These are phyloP conservation scores for Ischnura elegans DNA, from an alignment of 2,888 invertebrate genomes.

Conservation along the genomic window DNA sequence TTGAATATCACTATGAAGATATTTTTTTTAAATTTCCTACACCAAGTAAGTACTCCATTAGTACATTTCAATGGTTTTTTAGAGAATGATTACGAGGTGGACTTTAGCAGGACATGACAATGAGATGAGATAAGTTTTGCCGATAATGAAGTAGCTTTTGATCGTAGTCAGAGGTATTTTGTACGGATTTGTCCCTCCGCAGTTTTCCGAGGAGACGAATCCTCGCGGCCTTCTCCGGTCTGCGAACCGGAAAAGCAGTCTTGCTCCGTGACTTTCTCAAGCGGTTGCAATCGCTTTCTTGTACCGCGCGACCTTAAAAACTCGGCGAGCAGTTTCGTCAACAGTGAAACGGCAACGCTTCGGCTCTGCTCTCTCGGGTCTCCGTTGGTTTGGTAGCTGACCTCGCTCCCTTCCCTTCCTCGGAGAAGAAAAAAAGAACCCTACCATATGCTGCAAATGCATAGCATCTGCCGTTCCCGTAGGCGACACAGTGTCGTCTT, in stretches of 20 bases:
- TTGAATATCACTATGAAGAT: too few species aligned
- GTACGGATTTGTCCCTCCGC: not conserved
- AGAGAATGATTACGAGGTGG: too few species aligned
- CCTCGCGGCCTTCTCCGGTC: not conserved
- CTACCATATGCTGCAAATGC: not conserved
- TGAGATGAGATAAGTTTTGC: too few species aligned
- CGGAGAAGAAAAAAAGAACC: not conserved
- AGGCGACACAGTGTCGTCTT: not conserved
- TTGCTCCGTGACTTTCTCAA: not conserved
- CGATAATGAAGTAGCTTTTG: not conserved
- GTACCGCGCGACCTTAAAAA: not conserved
- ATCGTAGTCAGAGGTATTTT: too few species aligned
- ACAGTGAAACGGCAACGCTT: not conserved
- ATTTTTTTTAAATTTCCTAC: too few species aligned
- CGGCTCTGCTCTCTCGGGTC: not conserved
- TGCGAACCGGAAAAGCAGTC: constrained; percentile 5
- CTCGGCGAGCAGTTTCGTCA: not conserved
- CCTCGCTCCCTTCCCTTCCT: not conserved
- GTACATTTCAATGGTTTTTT: too few species aligned
- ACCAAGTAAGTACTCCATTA: too few species aligned
- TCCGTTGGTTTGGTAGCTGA: not conserved
- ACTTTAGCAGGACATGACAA: too few species aligned
- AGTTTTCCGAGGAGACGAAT: not conserved
- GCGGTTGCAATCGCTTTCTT: not conserved
- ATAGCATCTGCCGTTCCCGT: not conserved